These are phyloP conservation scores for Chaetorhynchus papuensis DNA, from an alignment of 2,113 vertebrate genomes.

Conservation along the genomic window DNA sequence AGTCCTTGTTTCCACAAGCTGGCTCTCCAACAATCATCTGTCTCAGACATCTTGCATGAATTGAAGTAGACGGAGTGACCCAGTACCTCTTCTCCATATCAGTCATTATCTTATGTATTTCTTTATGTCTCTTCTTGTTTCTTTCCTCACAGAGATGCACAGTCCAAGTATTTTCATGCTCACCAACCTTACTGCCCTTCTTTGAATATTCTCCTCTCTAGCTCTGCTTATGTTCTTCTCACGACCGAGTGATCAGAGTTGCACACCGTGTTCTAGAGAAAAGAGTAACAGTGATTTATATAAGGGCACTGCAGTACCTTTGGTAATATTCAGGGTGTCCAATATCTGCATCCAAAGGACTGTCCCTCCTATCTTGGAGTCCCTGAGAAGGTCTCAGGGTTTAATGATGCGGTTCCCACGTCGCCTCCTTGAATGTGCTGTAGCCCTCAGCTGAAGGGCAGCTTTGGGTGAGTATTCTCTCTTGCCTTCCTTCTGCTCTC, in stretches of 20 bases:
- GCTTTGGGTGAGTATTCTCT: neutral
- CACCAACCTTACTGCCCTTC: neutral
- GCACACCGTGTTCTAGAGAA: neutral
- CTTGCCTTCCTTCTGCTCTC: neutral
- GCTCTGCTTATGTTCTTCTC: neutral
- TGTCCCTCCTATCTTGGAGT: neutral
- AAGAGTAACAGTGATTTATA: neutral
- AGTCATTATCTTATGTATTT: neutral
- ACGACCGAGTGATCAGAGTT: neutral
- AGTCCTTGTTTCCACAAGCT: neutral
- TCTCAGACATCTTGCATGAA: neutral
- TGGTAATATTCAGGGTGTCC: neutral
- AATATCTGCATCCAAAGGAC: neutral
- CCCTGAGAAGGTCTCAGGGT: neutral
- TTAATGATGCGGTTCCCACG: neutral
- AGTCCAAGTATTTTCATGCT: neutral
- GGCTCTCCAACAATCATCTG: neutral
- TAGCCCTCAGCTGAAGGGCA: neutral
- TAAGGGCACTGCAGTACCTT: neutral
- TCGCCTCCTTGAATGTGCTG: neutral
- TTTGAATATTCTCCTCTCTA: neutral
- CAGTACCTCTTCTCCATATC: neutral
- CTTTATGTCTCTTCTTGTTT: neutral
- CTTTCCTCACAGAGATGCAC: neutral
- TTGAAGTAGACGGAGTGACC: neutral